Base-by-base conservation (phyloP, 1,140 invertebrate species). In the Drosophila punjabiensis region DNA sequence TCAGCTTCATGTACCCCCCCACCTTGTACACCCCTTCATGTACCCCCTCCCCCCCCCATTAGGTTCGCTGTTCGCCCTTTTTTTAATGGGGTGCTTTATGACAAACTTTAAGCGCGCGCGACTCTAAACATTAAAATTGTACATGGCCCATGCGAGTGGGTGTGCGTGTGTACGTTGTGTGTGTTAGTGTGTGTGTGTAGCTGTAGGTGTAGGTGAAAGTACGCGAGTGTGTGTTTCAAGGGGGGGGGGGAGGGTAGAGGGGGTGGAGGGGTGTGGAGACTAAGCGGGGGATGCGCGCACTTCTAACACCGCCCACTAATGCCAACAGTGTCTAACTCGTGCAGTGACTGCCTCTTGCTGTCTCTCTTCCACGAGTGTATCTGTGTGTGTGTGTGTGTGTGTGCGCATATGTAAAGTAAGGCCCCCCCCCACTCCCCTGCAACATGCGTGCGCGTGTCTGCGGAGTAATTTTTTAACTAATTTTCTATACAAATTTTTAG, bases 401-500 rank as follows among this genome's bases (percentile, higher is more conserved):
- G 70, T 32, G 56, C 60, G 69, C 83, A 79, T 75, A 80, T 84
- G 66, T 81, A 80, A 79, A 65, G 65, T 43, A 14, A 43, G 45
- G 20, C 41, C 59, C 68, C 33, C 10, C 70, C 32, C 13, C 24
- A 45, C n/a, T 45, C 52, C 43, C 48, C 63, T 63, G 55, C 48
- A 37, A 59, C 61, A 61, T 89, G 86, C 70, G 71, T 80, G 79
- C 78, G 84, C 65, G 81, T 84, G 85, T 87, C 86, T 89, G 85
- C 75, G 78, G 77, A 91, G 90, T 92, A 87, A 92, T 92, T 92
- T 92, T 92, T 92, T 92, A 92, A 92, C 91, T 92, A 92, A 92
- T 92, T 92, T 92, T 92, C 91, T 92, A 92, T 91, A 92, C 91
- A 92, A 92, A 92, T 92, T 92, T 88, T 89, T 92, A 92, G 90